Evolutionary conservation across 2,113 vertebrate genomes (phyloP).

Genomic region (Sakesphorus luctuosus): DNA sequence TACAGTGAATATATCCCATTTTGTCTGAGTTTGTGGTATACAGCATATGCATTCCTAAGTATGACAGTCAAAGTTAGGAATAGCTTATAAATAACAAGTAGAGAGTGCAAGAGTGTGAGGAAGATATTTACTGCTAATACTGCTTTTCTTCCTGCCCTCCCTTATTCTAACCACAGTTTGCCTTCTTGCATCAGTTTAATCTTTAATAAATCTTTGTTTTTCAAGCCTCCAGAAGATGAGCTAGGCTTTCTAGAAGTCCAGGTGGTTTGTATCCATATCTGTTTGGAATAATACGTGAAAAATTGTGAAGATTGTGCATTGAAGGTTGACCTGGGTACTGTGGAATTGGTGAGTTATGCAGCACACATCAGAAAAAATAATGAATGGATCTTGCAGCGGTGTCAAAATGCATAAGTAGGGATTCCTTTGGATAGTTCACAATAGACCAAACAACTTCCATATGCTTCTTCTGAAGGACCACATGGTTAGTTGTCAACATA

Average conservation of each 20-base stretch:
- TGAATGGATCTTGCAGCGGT: background rate
- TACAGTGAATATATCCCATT: background rate
- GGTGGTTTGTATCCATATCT: background rate
- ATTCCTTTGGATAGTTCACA: background rate
- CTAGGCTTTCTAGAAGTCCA: background rate
- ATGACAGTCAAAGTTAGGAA: background rate
- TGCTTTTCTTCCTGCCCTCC: background rate
- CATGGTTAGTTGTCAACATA: background rate
- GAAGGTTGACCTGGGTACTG: background rate
- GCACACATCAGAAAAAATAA: background rate
- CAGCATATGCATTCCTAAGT: background rate
- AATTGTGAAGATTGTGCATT: background rate
- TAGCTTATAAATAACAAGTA: background rate
- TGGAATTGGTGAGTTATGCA: background rate
- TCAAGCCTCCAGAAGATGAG: background rate
- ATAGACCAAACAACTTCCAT: background rate
- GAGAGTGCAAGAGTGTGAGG: background rate
- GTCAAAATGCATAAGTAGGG: background rate
- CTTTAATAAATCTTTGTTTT: background rate
- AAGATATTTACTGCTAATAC: background rate
- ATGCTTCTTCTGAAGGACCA: background rate
- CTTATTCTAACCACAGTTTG: background rate
- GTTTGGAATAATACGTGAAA: background rate
- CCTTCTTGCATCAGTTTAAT: background rate
- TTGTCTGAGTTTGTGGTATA: background rate